Evolutionary conservation across 2,113 vertebrate genomes (phyloP).

Genomic region (Dascyllus trimaculatus): DNA sequence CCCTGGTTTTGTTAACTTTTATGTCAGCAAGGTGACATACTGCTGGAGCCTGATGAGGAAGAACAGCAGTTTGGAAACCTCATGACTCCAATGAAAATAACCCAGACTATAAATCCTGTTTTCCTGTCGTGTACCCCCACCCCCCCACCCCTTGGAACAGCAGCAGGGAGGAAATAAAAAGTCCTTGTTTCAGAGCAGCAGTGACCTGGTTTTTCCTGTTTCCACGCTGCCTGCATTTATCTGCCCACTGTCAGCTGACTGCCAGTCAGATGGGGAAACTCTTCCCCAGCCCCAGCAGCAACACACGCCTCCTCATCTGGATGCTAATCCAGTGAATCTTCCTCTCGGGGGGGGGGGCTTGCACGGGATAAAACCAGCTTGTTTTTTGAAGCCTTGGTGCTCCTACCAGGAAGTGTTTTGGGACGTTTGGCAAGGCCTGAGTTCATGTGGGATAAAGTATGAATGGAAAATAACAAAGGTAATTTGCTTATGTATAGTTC

Average conservation of each 20-base stretch:
- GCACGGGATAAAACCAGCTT: constrained; percentile 2
- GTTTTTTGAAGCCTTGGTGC: neutral
- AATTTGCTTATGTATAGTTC: too few relatives aligned
- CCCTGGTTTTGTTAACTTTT: constrained; percentile 9
- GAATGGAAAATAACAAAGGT: too few relatives aligned
- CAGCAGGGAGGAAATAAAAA: constrained; percentile 38
- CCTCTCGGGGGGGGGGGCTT: neutral
- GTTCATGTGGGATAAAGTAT: too few relatives aligned
- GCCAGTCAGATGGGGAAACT: constrained; percentile 34
- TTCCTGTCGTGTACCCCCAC: constrained; percentile 16
- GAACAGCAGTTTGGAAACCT: constrained; percentile 54
- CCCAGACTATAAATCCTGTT: constrained; percentile 59
- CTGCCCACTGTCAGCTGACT: constrained; percentile 52
- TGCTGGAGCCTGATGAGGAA: constrained; percentile 18
- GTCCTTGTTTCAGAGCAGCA: constrained; percentile 61
- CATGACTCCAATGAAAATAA: constrained; percentile 67
- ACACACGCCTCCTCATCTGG: constrained; percentile 7
- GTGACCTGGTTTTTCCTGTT: constrained; percentile 67
- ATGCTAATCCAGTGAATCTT: constrained; percentile 27
- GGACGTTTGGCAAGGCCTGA: too few relatives aligned
- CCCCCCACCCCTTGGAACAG: constrained; percentile 1
- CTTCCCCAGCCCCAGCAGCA: neutral
- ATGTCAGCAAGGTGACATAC: constrained; percentile 29
- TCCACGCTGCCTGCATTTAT: constrained; percentile 44
- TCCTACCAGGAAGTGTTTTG: neutral